These are phyloP conservation scores for Pseudomugil tenellus DNA, from an alignment of 2,797 vertebrate species.

Conservation along the genomic window DNA sequence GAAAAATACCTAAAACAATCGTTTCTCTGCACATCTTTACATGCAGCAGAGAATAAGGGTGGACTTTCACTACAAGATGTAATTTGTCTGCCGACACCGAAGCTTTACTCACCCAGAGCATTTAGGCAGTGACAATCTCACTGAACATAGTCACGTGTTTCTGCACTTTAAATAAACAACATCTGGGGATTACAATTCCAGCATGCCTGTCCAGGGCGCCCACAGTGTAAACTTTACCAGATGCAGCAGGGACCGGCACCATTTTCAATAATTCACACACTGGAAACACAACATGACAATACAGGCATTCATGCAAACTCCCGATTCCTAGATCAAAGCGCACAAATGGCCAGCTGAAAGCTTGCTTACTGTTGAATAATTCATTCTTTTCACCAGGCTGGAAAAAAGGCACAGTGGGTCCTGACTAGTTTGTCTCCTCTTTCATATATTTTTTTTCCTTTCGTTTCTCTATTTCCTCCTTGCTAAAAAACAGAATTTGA, in stretches of 20 bases:
- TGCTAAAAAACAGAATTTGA: slow-evolving; percentile 85
- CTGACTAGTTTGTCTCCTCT: slow-evolving; percentile 79
- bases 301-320: slow-evolving; percentile 97
- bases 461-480: slow-evolving; percentile 79
- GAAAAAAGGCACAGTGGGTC: slow-evolving; percentile 89
- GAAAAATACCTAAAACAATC: slow-evolving; percentile 35
- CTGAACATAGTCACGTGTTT: slow-evolving; percentile 86
- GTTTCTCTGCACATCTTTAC: slow-evolving; percentile 74
- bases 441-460: slow-evolving; percentile 4
- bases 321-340: slow-evolving; percentile 98
- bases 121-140: slow-evolving; percentile 83
- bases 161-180: slow-evolving; percentile 89
- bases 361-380: slow-evolving; percentile 97
- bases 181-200: slow-evolving; percentile 92
- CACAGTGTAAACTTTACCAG: slow-evolving; percentile 95
- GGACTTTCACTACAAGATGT: slow-evolving; percentile 2
- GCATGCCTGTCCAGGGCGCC: slow-evolving; percentile 87
- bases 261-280: slow-evolving; percentile 99
- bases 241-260: slow-evolving; percentile 90
- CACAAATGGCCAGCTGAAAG: slow-evolving; percentile 98
- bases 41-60: slow-evolving; percentile 5
- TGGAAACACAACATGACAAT: slow-evolving; percentile 99
- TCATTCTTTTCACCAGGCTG: slow-evolving; percentile 95
- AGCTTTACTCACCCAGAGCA: slow-evolving; percentile 76
- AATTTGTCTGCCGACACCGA: slow-evolving; percentile 33